Base-by-base conservation (phyloP, 2,113 vertebrate genomes). In the Odocoileus virginianus region DNA sequence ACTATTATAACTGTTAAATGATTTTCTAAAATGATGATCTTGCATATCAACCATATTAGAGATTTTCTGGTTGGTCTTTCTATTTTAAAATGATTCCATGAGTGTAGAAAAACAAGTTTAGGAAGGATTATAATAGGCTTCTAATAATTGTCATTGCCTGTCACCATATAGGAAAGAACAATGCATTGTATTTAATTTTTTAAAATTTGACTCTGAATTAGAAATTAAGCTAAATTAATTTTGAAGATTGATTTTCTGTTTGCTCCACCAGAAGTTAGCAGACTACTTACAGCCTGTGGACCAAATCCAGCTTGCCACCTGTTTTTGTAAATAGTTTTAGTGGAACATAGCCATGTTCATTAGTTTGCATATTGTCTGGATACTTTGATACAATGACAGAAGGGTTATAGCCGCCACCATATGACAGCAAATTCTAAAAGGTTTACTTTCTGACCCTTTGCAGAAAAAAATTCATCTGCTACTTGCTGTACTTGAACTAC, bases 311-410 rank as follows among this genome's bases (percentile, higher is more conserved):
- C 40, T 93, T 94, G 57, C 74, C 67, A 55, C 85, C 88, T 92
- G 45, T 84, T 94, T 93, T 87, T 94, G 40, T 95, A 86, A 93
- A 74, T 87, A 81, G 57, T 90, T 93, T 79, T 79, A 57, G 67
- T 97, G 89, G 82, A 88, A 47, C 64, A 83, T 12, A 81, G 60
- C 54, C 71, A 45, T 83, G 23, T 57, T 81, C 25, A 23, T 78
- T 93, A 57, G 50, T 94, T 87, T 95, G 54, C 47, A 52, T 93
- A 43, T 78, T 87, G 60, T 78, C 87, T 95, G 30, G 30, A 45
- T 84, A 28, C 33, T 95, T 94, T 95, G 43, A 33, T 90, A 33
- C 36, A 60, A 14, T 71, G 47, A 43, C 76, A 84, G 78, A 81
- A n/a, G 60, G 50, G 71, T 96, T 82, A 55, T 86, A 93, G 25